Conservation (phyloP, 2,797 vertebrate species). For the Microctenopoma stevenorrisi region DNA sequence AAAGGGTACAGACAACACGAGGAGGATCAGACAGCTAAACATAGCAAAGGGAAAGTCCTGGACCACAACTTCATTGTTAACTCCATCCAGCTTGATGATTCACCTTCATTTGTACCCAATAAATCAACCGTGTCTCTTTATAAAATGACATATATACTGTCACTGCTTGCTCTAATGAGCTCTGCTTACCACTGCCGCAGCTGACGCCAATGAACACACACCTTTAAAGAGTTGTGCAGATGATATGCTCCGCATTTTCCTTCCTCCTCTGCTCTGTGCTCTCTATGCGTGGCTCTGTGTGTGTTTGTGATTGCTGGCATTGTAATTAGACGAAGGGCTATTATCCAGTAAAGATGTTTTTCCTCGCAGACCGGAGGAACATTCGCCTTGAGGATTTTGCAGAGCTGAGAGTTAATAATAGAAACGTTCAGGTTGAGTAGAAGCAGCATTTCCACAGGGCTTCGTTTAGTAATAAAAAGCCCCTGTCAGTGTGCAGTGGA, state of each 20-base stretch:
- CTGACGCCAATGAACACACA: conserved; percentile 27
- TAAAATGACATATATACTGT: conserved; percentile 30
- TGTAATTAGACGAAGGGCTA: conserved; percentile 86
- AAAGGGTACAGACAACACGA: conserved; percentile 26
- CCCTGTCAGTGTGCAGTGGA: conserved; percentile 48
- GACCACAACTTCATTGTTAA: conserved; percentile 38
- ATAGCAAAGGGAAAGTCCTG: conserved; percentile 34
- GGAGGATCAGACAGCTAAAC: conserved; percentile 30
- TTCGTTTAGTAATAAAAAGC: conserved; percentile 72
- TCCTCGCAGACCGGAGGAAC: conserved; percentile 82
- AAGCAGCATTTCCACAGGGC: conserved; percentile 82
- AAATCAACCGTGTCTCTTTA: conserved; percentile 32
- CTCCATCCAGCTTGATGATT: conserved; percentile 39
- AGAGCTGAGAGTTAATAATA: conserved; percentile 87
- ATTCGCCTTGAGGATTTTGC: conserved; percentile 81
- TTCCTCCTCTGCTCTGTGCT: conserved; percentile 12
- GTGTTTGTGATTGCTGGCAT: conserved; percentile 63
- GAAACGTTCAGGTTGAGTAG: conserved; percentile 88
- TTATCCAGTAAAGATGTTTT: conserved; percentile 89
- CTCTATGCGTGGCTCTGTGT: conserved; percentile 24
- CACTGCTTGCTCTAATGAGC: conserved; percentile 59
- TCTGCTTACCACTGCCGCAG: conserved; percentile 7
- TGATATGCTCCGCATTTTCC: conserved; percentile 25
- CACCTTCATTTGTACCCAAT: conserved; percentile 32
- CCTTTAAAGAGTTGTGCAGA: conserved; percentile 5